phyloP scores from a whole-genome alignment of 2,797 vertebrate genomes.

The Octomys mimax region DNA sequence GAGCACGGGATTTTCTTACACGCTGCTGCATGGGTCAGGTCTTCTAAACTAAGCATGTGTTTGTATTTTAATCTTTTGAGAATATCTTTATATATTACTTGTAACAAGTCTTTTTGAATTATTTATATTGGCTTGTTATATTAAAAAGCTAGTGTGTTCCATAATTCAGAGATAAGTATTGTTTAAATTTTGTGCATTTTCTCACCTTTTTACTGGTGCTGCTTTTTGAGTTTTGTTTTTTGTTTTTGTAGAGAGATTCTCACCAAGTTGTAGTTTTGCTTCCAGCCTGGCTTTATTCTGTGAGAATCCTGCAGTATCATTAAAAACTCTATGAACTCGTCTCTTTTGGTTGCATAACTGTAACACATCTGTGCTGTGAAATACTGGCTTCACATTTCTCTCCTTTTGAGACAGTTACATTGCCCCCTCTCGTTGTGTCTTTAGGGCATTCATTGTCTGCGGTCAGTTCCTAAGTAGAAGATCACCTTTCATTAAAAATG shows the following conservation, averaged over 20 bases:
- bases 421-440: not conserved
- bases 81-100: not conserved
- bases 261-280: not conserved
- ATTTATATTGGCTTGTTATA: not conserved
- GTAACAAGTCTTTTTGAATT: not conserved
- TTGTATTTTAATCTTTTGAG: constrained; percentile 42
- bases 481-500: constrained; percentile 8
- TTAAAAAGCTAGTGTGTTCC: not conserved
- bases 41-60: not conserved
- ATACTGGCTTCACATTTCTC: not conserved
- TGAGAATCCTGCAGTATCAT: not conserved
- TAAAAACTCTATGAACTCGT: not conserved
- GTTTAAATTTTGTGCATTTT: constrained; percentile 17
- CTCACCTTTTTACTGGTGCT: not conserved
- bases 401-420: not conserved
- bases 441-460: not conserved
- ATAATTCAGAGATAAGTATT: not conserved
- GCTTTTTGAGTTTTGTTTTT: not conserved
- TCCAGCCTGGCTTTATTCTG: not conserved
- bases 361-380: not conserved
- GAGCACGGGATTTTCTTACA: not conserved
- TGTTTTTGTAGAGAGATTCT: not conserved
- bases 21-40: not conserved
- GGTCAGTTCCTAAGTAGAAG: not conserved
- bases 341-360: not conserved